These are phyloP conservation scores for Drosophila virilis DNA, from an alignment of 1,140 invertebrate genomes.

Conservation along the genomic window DNA sequence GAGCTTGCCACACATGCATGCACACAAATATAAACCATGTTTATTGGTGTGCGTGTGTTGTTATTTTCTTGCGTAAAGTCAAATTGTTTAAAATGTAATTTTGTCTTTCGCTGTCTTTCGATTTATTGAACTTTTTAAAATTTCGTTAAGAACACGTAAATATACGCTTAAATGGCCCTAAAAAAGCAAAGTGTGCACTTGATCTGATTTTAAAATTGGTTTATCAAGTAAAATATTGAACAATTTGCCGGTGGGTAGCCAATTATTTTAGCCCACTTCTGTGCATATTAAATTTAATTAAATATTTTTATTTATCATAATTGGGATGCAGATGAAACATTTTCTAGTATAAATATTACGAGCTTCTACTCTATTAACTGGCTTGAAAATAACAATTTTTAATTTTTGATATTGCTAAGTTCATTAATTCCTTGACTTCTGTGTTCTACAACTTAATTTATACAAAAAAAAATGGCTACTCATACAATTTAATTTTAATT, in stretches of 20 bases:
- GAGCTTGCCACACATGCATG: slow-evolving; percentile 15
- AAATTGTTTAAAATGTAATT: slow-evolving; percentile 58
- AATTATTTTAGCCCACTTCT: too few relatives aligned
- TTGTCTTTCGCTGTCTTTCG: slow-evolving; percentile 1
- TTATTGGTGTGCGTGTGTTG: slow-evolving; percentile 45
- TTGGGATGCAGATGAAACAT: too few relatives aligned
- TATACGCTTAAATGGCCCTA: slow-evolving; percentile 3
- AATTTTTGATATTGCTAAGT: too few relatives aligned
- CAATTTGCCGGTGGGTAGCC: too few relatives aligned
- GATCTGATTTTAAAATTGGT: neutral
- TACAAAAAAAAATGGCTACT: neutral
- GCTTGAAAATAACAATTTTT: too few relatives aligned
- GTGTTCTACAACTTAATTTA: neutral
- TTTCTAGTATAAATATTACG: too few relatives aligned
- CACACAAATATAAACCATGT: slow-evolving; percentile 24
- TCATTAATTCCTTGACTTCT: too few relatives aligned
- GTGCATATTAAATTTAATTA: too few relatives aligned
- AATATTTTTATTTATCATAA: too few relatives aligned
- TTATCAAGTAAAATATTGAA: neutral
- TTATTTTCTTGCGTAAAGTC: slow-evolving; percentile 11
- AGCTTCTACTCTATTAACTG: neutral
- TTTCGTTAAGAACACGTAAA: slow-evolving; percentile 6
- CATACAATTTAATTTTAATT: neutral
- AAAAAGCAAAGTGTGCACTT: neutral
- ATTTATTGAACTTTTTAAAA: slow-evolving; percentile 16